Conservation (phyloP, 64 coral and sea anemone genomes). For the Acropora tenuis region DNA sequence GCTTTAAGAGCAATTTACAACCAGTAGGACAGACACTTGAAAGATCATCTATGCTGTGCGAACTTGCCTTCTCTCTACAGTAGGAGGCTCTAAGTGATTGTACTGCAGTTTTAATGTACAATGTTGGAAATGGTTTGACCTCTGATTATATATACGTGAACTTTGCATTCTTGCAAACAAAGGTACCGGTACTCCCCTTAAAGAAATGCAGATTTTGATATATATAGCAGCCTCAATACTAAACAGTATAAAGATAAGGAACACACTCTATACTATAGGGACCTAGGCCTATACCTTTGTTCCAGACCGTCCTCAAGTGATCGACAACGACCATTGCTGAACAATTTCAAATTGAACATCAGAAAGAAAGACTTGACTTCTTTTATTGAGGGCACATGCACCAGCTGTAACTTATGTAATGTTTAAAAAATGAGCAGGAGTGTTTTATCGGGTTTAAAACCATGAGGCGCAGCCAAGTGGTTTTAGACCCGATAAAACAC, state of each 20-base stretch:
- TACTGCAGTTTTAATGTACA: constrained; percentile 20
- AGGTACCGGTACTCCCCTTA: not conserved
- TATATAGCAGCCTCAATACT: not conserved
- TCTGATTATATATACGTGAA: not conserved
- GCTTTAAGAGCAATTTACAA: too few species aligned
- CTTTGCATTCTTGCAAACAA: constrained; percentile 40
- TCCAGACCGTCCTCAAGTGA: constrained; percentile 39
- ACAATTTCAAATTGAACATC: constrained; percentile 34
- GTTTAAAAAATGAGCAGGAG: too few species aligned
- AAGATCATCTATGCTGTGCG: not conserved
- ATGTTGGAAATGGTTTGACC: constrained; percentile 43
- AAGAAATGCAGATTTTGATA: constrained; percentile 57
- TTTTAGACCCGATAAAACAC: too few species aligned
- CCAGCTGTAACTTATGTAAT: not conserved
- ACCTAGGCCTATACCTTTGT: constrained; percentile 50
- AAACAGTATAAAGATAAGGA: constrained; percentile 31
- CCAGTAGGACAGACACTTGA: too few species aligned
- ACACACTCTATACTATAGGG: constrained; percentile 31
- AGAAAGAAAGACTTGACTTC: constrained; percentile 13
- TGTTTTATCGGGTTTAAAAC: too few species aligned
- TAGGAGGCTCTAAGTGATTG: constrained; percentile 9
- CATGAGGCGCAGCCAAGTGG: too few species aligned
- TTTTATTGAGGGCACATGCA: not conserved
- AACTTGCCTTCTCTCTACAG: constrained; percentile 18
- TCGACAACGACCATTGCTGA: constrained; percentile 21